Base-by-base conservation (phyloP, 2,888 invertebrate species). In the Drosophila robusta region DNA sequence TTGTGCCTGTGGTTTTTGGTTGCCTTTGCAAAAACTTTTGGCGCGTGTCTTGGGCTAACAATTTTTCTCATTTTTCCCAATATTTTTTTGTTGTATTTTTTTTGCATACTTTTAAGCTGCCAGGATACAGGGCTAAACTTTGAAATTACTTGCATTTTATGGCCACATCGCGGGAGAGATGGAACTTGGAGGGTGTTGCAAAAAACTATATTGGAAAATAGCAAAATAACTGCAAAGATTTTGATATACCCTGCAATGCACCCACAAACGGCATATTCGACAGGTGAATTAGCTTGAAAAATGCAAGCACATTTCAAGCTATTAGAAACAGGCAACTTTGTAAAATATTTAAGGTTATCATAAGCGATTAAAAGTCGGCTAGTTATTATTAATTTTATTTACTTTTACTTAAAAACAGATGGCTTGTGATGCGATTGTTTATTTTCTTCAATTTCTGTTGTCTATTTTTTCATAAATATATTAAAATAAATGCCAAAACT, bases 81-180 rank as follows among this genome's bases (percentile, higher is more conserved):
- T 60, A 44, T 22, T 29, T 26, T 6, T 44, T 11, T 29, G 22
- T 18, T 41, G 6, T 50, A n/a, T 67, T 38, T 58, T 16, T 57
- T 29, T 56, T 50, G 71, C 68, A 68, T 72, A 71, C 65, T 80
- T 80, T 83, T 72, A 66, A 80, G 75, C 78, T 75, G 69, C 68
- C 70, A 74, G 56, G 46, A 68, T 52, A 65, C 52, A 69, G 42
- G 66, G 45, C 81, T 73, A 78, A 82, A 82, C 72, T 82, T 82
- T 69, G 57, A 83, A 86, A 86, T 86, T 83, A 80, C 83, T 83
- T 78, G 85, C 86, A 85, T 81, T 85, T 81, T 73, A 79, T 80
- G 64, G 67, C 46, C 47, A 18, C 8, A 18, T 8, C 11, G 32
- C 14, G 47, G 29, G 4, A 14, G 32, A 22, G 14, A 39, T 42